Evolutionary conservation across 2,113 vertebrate species (phyloP).

Genomic region (Mus spicilegus): DNA sequence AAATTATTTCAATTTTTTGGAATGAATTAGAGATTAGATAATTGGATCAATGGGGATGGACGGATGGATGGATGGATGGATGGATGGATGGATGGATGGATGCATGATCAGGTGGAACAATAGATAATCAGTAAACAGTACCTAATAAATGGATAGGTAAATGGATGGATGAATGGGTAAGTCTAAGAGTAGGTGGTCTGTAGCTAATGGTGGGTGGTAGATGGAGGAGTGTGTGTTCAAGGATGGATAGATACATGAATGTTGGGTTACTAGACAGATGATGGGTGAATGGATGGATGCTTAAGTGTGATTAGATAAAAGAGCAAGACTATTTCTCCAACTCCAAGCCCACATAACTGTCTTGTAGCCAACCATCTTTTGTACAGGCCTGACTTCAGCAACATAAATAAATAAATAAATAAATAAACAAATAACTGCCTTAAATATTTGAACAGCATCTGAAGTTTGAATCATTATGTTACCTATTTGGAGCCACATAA

Average conservation of each 20-base stretch:
- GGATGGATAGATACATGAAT: background rate
- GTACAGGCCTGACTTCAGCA: background rate
- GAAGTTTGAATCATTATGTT: background rate
- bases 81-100: too few species aligned
- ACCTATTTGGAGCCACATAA: background rate
- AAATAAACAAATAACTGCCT: background rate
- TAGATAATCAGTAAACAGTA: background rate
- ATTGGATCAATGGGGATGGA: background rate
- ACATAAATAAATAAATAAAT: background rate
- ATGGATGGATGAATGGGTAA: too few species aligned
- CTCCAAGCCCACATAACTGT: background rate
- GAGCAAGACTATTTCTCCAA: background rate
- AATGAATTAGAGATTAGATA: background rate
- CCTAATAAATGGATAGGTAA: too few species aligned
- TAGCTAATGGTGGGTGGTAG: background rate
- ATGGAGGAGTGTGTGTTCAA: rapidly evolving
- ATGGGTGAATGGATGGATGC: background rate
- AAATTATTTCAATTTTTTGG: background rate
- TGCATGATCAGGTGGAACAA: too few species aligned
- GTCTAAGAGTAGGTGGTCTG: background rate
- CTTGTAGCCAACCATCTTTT: background rate
- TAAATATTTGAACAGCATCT: background rate
- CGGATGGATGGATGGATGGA: rapidly evolving
- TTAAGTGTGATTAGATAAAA: background rate
- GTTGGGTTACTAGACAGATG: background rate